Percentiles rank a stretch among this genome's conserved stretches.
Evolutionary conservation across 2,888 invertebrate species (phyloP).

Genomic region (Clistopyga incitator): DNA sequence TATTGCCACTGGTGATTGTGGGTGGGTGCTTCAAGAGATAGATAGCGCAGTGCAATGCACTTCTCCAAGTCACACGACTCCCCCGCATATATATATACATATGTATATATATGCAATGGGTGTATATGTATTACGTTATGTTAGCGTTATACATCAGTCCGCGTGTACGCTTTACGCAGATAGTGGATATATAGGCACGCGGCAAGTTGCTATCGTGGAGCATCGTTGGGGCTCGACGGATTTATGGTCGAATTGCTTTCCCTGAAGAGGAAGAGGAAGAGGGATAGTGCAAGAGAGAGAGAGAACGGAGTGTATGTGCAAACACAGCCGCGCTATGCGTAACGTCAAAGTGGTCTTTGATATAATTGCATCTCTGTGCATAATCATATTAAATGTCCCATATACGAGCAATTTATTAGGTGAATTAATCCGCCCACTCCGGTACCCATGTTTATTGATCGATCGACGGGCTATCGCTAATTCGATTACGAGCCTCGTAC

Average conservation of each 20-base stretch:
- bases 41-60: conserved; percentile 30
- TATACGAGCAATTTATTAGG: conserved; percentile 36
- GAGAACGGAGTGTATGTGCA: background rate
- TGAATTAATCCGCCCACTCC: background rate
- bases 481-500: conserved; percentile 8
- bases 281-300: background rate
- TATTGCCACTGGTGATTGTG: conserved; percentile 44
- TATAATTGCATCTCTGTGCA: conserved; percentile 39
- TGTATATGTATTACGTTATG: conserved; percentile 15
- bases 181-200: conserved; percentile 37
- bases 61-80: conserved; percentile 33
- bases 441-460: conserved; percentile 14
- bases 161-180: conserved; percentile 35
- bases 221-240: conserved; percentile 63
- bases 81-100: background rate
- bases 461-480: conserved; percentile 20
- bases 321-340: conserved; percentile 26
- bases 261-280: conserved; percentile 35
- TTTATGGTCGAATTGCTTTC: conserved; percentile 64
- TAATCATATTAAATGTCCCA: conserved; percentile 44
- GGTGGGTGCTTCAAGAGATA: conserved; percentile 44
- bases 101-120: background rate
- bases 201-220: conserved; percentile 53
- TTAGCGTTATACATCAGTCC: conserved; percentile 41
- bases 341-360: conserved; percentile 44